Conservation (phyloP, 1,140 invertebrate species). For the Drusus annulatus region DNA sequence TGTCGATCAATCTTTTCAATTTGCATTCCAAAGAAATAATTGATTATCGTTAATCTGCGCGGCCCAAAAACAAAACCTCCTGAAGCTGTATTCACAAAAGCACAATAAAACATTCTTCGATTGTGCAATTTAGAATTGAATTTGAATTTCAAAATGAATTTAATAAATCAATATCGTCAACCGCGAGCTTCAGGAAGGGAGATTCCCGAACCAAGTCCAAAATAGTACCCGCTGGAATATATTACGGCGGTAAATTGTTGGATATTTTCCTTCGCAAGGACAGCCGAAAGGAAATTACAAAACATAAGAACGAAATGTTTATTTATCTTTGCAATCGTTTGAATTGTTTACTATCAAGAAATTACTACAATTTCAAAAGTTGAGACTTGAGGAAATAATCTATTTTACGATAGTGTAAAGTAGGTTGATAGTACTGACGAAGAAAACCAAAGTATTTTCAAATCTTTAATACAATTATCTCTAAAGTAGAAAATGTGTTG, state of each 20-base stretch:
- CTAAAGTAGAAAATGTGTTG: no score
- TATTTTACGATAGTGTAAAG: no score
- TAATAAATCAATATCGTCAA: slow-evolving; percentile 55
- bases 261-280: slow-evolving; percentile 50
- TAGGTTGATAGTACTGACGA: no score
- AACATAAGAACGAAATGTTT: slow-evolving; percentile 48
- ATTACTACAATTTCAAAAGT: no score
- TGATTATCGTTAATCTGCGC: not conserved
- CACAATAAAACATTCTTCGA: not conserved
- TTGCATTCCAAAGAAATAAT: not conserved
- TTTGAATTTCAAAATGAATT: slow-evolving; percentile 51
- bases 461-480: no score
- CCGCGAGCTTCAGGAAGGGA: slow-evolving; percentile 41
- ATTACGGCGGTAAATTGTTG: slow-evolving; percentile 56
- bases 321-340: not conserved
- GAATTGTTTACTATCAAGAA: no score
- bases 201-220: slow-evolving; percentile 48
- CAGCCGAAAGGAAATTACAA: slow-evolving; percentile 57
- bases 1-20: no score
- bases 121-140: slow-evolving; percentile 5
- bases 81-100: not conserved
- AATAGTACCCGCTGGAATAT: slow-evolving; percentile 53
- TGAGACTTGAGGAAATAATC: no score
- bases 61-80: not conserved
- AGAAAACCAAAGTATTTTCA: no score